phyloP scores from a whole-genome alignment of 2,888 invertebrate genomes.

The Cataglyphis cursor region DNA sequence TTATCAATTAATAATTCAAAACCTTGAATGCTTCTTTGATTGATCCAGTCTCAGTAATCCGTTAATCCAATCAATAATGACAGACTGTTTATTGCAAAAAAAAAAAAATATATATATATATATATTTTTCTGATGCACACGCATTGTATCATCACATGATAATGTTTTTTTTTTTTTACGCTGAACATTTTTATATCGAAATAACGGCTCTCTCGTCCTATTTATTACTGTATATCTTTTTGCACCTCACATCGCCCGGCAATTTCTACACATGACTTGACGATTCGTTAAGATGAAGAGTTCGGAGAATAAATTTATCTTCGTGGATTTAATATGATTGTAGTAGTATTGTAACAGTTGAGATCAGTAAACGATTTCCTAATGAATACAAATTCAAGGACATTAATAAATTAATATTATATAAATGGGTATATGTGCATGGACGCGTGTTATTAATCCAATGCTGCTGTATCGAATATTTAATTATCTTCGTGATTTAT shows the following conservation, averaged over 20 bases:
- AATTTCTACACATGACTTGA: slow-evolving; percentile 83
- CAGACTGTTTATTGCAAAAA: not conserved
- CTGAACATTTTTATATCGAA: slow-evolving; percentile 62
- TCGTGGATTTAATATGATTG: slow-evolving; percentile 36
- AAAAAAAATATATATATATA: no score
- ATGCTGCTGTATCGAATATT: slow-evolving; percentile 54
- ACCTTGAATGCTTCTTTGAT: slow-evolving; percentile 15
- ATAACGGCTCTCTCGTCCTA: slow-evolving; percentile 62
- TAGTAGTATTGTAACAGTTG: not conserved
- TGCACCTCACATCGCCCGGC: slow-evolving; percentile 64
- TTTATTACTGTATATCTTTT: slow-evolving; percentile 61
- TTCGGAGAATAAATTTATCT: slow-evolving; percentile 44
- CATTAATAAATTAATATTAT: slow-evolving; percentile 6
- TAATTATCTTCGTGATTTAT: slow-evolving; percentile 44
- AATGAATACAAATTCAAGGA: not conserved
- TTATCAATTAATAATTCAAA: slow-evolving; percentile 23
- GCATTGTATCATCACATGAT: slow-evolving; percentile 61
- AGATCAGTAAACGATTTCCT: slow-evolving; percentile 20
- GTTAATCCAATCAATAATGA: not conserved
- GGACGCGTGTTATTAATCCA: slow-evolving; percentile 8
- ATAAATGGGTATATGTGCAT: not conserved
- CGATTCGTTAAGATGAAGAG: slow-evolving; percentile 58
- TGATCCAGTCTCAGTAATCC: not conserved
- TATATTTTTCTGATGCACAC: slow-evolving; percentile 10
- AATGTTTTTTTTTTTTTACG: slow-evolving; percentile 77